Evolutionary conservation across 2,888 invertebrate genomes (phyloP).

Genomic region (Microplitis manilae): DNA sequence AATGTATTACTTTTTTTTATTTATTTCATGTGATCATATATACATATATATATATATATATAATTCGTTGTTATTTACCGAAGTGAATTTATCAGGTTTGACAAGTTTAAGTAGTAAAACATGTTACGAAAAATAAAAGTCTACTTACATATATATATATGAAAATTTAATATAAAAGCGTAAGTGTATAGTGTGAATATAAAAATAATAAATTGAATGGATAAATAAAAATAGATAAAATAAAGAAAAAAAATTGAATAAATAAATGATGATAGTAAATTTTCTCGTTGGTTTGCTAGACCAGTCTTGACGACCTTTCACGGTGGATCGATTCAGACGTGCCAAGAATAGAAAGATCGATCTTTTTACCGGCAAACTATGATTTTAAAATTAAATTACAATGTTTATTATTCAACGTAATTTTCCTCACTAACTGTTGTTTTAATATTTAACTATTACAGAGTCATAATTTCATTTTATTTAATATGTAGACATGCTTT

Average conservation of each 20-base stretch:
- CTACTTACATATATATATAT: background rate
- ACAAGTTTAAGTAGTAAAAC: background rate
- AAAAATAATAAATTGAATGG: too few relatives aligned
- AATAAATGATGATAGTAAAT: slow-evolving; percentile 6
- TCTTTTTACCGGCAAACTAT: slow-evolving; percentile 37
- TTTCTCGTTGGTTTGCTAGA: slow-evolving; percentile 13
- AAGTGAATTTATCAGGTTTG: slow-evolving; percentile 1
- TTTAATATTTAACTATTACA: background rate
- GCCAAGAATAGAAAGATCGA: slow-evolving; percentile 52
- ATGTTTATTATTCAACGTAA: slow-evolving; percentile 25
- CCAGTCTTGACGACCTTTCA: slow-evolving; percentile 23
- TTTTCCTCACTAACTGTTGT: slow-evolving; percentile 3
- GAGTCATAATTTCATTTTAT: too few relatives aligned
- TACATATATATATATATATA: background rate
- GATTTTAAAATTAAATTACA: slow-evolving; percentile 42
- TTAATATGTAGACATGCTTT: background rate
- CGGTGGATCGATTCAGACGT: slow-evolving; percentile 40
- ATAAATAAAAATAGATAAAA: slow-evolving; percentile 5
- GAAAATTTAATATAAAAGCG: background rate
- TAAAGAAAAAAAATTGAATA: background rate
- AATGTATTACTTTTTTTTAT: background rate
- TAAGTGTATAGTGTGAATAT: background rate
- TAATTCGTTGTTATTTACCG: background rate
- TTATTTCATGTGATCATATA: slow-evolving; percentile 4
- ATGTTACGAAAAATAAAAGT: slow-evolving; percentile 1